Base-by-base conservation (phyloP, 2,113 vertebrate genomes). In the Conger conger region DNA sequence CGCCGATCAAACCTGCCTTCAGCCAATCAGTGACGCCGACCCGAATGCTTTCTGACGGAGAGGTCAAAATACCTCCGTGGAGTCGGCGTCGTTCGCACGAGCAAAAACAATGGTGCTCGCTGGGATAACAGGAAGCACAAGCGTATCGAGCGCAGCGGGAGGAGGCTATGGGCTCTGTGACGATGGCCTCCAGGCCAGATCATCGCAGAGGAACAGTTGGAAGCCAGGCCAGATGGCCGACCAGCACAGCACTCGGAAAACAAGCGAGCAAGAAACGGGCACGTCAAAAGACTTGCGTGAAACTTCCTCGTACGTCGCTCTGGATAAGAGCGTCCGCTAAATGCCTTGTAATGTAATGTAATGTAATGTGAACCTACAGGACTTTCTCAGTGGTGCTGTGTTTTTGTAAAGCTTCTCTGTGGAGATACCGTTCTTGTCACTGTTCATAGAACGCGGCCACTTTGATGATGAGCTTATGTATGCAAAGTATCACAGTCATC, bases 61-160 rank as follows among this genome's bases (percentile, higher is more conserved):
- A 81, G 40, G 36, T 79, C 3, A 6, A 73, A 73, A 35, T 16
- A 17, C 54, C 11, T 42, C 36, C 83, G 36, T 86, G 87, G 81
- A 86, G 89, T 89, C 6, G 15, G 35, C 20, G 86, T 84, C 90
- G 85, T 82, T 90, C 88, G 90, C 89, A 85, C 86, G 86, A 88
- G 83, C 85, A 88, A 89, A 89, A 92, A 92, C 92, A 93, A 92
- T 92, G 88, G 88, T 90, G 87, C 88, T 40, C 82, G 89, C 90
- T 85, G 86, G 92, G 91, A 93, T 89, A 94, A 94, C 94, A 94
- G 93, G 94, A 95, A 95, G 91, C 79, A 79, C 16, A 92, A 91
- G 89, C 92, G 93, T 93, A 93, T 93, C 91, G 88, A 81, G 89
- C 85, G 88, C 82, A 83, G 82, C 84, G 81, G 83, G 88, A 84